Conservation (phyloP, 2,888 invertebrate genomes). For the Drosophila greeni region DNA sequence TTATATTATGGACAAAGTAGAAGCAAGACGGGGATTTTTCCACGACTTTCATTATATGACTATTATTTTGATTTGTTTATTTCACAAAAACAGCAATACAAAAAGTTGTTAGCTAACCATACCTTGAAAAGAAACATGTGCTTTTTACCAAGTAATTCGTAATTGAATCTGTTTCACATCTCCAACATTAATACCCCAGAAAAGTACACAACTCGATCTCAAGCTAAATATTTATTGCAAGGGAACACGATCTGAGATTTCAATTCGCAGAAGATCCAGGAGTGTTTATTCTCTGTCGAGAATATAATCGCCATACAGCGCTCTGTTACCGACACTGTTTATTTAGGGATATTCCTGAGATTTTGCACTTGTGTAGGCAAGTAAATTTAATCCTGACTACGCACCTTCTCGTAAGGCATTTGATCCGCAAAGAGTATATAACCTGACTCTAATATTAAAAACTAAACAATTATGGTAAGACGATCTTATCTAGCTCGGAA, state of each 20-base stretch:
- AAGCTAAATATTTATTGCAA: slow-evolving; percentile 2
- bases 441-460: neutral
- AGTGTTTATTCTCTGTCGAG: neutral
- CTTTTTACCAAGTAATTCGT: slow-evolving; percentile 1
- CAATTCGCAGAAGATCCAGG: slow-evolving; percentile 2
- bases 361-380: neutral
- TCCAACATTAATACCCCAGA: neutral
- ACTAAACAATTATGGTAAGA: neutral
- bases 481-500: slow-evolving; percentile 4
- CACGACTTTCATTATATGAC: neutral
- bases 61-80: neutral
- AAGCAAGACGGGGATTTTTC: neutral
- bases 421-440: neutral
- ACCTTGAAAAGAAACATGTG: neutral
- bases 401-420: neutral
- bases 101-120: neutral
- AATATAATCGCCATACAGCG: neutral
- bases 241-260: neutral
- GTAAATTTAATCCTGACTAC: neutral
- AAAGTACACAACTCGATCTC: neutral
- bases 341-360: neutral
- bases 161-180: neutral
- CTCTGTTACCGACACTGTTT: neutral
- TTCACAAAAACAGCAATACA: neutral
- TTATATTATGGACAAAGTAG: neutral